phyloP scores from a whole-genome alignment of 2,113 vertebrate species.

The Pampusana beccarii region DNA sequence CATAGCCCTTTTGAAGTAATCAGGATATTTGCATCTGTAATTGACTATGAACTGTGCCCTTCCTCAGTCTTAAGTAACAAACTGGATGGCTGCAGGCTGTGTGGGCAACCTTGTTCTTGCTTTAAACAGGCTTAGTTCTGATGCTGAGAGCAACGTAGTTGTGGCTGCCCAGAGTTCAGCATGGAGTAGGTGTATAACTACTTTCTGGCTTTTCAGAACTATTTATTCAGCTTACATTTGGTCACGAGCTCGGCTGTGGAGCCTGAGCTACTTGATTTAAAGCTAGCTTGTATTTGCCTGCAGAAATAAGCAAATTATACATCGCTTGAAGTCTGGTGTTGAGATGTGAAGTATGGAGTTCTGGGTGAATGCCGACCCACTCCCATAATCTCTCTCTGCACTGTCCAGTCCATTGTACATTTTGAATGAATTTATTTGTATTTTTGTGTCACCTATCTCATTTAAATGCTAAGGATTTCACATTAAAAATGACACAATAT shows the following conservation, averaged over 20 bases:
- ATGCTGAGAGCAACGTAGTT: background rate
- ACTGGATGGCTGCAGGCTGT: background rate
- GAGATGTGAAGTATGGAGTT: slow-evolving; percentile 18
- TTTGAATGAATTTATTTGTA: slow-evolving; percentile 49
- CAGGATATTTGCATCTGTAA: background rate
- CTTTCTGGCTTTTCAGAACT: background rate
- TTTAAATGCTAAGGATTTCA: slow-evolving; percentile 3
- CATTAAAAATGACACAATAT: background rate
- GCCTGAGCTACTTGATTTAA: background rate
- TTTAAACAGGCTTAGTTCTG: background rate
- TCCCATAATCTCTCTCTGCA: background rate
- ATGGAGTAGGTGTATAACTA: background rate
- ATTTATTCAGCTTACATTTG: background rate
- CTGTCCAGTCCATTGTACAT: slow-evolving; percentile 29
- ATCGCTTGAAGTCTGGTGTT: slow-evolving; percentile 6
- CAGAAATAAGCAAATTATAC: background rate
- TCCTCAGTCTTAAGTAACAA: background rate
- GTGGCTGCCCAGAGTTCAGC: background rate
- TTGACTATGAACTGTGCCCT: background rate
- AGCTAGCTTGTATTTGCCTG: background rate
- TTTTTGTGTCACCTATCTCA: slow-evolving; percentile 40
- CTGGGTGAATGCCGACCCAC: background rate
- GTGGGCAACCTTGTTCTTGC: background rate
- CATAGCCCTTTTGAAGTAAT: background rate
- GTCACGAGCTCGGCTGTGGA: background rate